A percentile compares a stretch with the other conserved stretches of the same genome.
Evolutionary conservation across 2,113 vertebrate genomes (phyloP).

Genomic region (Chaenocephalus aceratus): DNA sequence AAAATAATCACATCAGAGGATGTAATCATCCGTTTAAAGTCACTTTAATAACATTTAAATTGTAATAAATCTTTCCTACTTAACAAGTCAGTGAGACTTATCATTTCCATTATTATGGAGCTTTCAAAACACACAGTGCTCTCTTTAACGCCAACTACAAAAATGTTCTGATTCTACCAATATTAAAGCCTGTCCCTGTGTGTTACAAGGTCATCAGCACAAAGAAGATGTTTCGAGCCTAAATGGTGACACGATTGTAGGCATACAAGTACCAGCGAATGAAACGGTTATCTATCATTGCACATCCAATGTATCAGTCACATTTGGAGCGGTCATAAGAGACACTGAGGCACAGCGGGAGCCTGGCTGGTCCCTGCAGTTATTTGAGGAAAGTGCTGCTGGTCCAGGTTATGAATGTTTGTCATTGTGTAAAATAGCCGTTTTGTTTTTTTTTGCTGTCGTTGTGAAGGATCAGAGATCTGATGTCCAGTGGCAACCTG

Average conservation of each 20-base stretch:
- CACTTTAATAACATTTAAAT: conserved; percentile 8
- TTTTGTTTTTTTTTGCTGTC: conserved; percentile 49
- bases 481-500: conserved; percentile 67
- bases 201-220: background rate
- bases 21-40: conserved; percentile 18
- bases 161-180: conserved; percentile 16
- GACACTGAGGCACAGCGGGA: conserved; percentile 6
- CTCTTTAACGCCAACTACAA: background rate
- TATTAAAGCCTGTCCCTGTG: conserved; percentile 18
- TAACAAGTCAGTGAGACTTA: background rate
- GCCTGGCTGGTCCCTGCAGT: conserved; percentile 31
- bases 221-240: background rate
- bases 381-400: conserved; percentile 45
- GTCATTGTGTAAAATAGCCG: conserved; percentile 51
- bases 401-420: conserved; percentile 62
- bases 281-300: background rate
- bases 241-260: background rate
- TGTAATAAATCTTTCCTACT: background rate
- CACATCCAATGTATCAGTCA: background rate
- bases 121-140: background rate
- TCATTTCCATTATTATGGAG: conserved; percentile 24
- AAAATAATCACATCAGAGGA: conserved; percentile 14
- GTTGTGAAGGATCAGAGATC: conserved; percentile 68
- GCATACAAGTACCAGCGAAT: background rate
- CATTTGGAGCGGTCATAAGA: conserved; percentile 1